Evolutionary conservation across 2,113 vertebrate genomes (phyloP), one percentile per base, ranked within the genome.

Genomic region (Nipponia nippon): DNA sequence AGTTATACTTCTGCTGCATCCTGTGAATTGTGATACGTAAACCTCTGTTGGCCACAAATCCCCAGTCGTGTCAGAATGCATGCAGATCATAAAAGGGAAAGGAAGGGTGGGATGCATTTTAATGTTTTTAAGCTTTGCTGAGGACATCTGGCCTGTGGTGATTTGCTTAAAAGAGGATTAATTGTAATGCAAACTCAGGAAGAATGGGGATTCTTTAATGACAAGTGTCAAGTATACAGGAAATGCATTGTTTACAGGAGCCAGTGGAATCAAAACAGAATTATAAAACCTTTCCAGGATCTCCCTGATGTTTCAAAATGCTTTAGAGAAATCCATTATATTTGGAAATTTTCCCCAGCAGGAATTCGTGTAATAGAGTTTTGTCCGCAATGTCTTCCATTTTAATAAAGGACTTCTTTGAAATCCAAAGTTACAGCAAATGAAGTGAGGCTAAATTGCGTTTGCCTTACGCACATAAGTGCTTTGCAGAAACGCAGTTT

Each of bases 161-260:
- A 86, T 93, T 95, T 95, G 80, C 93, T 94, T 95, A 92, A 71
- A 92, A 91, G 91, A 88, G 93, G 95, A 97, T 97, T 96, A 96
- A 95, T 95, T 91, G 72, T 76, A 93, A 90, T 53, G 59, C 63
- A 95, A 87, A 94, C 92, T 94, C 85, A 86, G 95, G 92, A 94
- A 88, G 90, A 90, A 77, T 13, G 59, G 46, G 82, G 70, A 79
- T 94, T 58, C 72, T 62, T 80, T 55, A 78, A 46, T 78, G 75
- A 91, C 77, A 92, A 86, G 49, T 81, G 78, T 61, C 75, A 78
- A 86, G 70, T 89, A 73, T 56, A 81, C 52, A 86, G 83, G 83
- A 97, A 96, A 83, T 32, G 23, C 34, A 36, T 58, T 94, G 83
- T 85, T 82, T 72, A 36, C 17, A 58, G 71, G 63, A 89, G 78